These are phyloP conservation scores for Anthoscopus minutus DNA, from an alignment of 2,113 vertebrate genomes.

Conservation along the genomic window DNA sequence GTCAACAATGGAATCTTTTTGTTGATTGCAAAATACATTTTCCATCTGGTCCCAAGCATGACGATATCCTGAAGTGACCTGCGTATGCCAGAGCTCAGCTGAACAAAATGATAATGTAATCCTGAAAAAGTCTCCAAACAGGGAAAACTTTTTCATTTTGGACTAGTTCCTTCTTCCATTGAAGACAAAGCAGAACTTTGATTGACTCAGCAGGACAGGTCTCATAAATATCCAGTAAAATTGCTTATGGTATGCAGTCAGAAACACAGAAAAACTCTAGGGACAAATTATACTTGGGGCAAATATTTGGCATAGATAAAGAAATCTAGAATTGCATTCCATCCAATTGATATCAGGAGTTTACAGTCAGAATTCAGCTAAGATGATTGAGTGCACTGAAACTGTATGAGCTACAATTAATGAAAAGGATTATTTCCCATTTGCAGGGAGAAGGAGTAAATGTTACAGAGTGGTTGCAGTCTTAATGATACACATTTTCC, in stretches of 20 bases:
- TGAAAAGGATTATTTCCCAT: background rate
- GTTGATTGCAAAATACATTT: slow-evolving; percentile 54
- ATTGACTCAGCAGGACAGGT: background rate
- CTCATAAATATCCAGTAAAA: background rate
- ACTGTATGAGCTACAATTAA: background rate
- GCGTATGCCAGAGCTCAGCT: background rate
- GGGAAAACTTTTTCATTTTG: background rate
- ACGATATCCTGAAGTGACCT: slow-evolving; percentile 57
- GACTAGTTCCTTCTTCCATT: background rate
- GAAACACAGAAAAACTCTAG: background rate
- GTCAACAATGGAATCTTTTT: slow-evolving; percentile 46
- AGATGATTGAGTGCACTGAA: background rate
- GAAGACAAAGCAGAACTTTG: background rate
- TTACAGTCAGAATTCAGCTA: background rate
- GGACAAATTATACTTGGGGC: background rate
- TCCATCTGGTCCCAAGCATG: slow-evolving; percentile 54
- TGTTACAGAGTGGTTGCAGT: background rate
- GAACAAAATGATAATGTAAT: slow-evolving; percentile 7
- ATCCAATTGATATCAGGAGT: background rate
- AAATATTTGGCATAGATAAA: background rate
- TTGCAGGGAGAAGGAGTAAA: background rate
- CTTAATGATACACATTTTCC: background rate
- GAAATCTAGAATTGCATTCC: background rate
- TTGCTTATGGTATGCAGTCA: background rate
- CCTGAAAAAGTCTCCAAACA: background rate